Conservation (phyloP, 2,888 invertebrate genomes). For the Apodemia zela region DNA sequence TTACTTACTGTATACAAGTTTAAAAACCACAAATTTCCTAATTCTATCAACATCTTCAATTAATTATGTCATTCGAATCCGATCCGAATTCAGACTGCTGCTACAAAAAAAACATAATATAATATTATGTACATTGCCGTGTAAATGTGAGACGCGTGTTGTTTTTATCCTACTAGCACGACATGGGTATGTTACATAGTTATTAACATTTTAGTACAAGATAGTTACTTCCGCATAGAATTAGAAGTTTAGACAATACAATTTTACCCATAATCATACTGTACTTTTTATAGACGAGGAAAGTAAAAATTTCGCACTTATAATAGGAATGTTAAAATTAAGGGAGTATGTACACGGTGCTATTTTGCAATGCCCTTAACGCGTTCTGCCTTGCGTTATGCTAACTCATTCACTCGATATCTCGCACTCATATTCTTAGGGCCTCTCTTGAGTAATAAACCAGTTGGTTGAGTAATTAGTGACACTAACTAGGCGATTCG, state of each 20-base stretch:
- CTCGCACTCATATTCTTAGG: not conserved
- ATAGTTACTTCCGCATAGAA: constrained; percentile 2
- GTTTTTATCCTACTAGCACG: constrained; percentile 49
- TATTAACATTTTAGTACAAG: constrained; percentile 11
- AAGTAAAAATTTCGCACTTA: not conserved
- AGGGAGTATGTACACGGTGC: not conserved
- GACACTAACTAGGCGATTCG: too few relatives aligned
- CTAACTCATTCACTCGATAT: not conserved
- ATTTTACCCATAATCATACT: not conserved
- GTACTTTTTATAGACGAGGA: not conserved
- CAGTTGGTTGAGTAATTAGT: too few relatives aligned
- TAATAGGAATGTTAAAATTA: not conserved
- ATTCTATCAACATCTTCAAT: too few relatives aligned
- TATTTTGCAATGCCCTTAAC: not conserved
- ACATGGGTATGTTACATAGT: constrained; percentile 35
- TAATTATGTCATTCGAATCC: too few relatives aligned
- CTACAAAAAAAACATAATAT: too few relatives aligned
- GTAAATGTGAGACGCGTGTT: constrained; percentile 36
- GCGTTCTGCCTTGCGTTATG: too few relatives aligned
- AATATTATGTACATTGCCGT: too few relatives aligned
- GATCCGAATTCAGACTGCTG: too few relatives aligned
- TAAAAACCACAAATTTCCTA: too few relatives aligned
- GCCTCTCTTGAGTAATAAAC: not conserved
- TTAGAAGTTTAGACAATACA: not conserved
- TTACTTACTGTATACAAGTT: too few relatives aligned